A percentile compares a stretch with the other conserved stretches of the same genome.
phyloP scores from a whole-genome alignment of 1,140 invertebrate genomes.

The Psilanteris sp. region DNA sequence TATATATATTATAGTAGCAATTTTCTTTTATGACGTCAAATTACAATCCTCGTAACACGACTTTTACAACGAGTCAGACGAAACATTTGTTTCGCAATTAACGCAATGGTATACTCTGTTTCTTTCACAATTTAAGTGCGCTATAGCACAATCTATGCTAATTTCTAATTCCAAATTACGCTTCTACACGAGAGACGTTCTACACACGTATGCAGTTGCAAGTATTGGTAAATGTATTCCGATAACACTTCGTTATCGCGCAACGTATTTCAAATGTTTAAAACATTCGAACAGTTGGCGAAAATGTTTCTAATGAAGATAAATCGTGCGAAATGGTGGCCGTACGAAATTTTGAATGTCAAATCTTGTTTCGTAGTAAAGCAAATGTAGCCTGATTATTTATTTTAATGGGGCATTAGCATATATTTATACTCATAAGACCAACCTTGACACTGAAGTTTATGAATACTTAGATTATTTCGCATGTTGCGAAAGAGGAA shows the following conservation, averaged over 20 bases:
- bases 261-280: slow-evolving; percentile 5
- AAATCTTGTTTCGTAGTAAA: slow-evolving; percentile 2
- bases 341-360: slow-evolving; percentile 30
- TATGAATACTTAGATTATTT: slow-evolving; percentile 68
- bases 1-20: too few relatives aligned
- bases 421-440: slow-evolving; percentile 56
- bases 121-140: neutral
- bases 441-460: slow-evolving; percentile 64
- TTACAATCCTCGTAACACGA: too few relatives aligned
- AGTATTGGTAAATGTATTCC: neutral
- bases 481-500: slow-evolving; percentile 56
- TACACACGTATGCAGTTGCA: slow-evolving; percentile 1
- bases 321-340: slow-evolving; percentile 15
- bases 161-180: slow-evolving; percentile 42
- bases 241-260: slow-evolving; percentile 27
- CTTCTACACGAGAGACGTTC: slow-evolving; percentile 14
- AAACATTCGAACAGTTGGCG: neutral
- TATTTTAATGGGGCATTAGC: slow-evolving; percentile 63
- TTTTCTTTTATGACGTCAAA: neutral
- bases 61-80: too few relatives aligned
- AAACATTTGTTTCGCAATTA: too few relatives aligned
- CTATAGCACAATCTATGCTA: slow-evolving; percentile 49
- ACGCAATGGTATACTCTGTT: too few relatives aligned
- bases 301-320: slow-evolving; percentile 47
- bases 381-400: slow-evolving; percentile 49